Evolutionary conservation across 2,113 vertebrate species (phyloP), one percentile per base, ranked within the genome.

Genomic region (Chelonoidis abingdonii): DNA sequence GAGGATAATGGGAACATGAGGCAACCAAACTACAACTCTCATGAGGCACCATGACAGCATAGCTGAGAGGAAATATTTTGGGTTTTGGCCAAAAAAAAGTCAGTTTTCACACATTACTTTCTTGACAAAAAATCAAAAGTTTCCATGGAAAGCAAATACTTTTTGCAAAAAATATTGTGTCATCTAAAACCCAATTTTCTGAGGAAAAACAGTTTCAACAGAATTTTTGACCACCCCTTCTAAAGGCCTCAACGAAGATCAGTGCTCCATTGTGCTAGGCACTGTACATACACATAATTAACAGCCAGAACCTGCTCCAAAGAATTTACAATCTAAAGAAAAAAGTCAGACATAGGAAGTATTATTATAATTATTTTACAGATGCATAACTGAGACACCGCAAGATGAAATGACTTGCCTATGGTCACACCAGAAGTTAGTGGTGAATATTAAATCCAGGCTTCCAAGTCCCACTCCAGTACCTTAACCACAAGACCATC

Each of bases 401-500:
- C 4, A 84, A 7, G 3, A 24, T 94, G 72, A 78, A 65, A 5
- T 87, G 38, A 72, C 17, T 92, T 65, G 85, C 27, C n/a, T 0
- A 13, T 29, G 5, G 38, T 52, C 44, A 12, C 10, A 85, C 65
- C 31, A 44, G 69, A 72, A 72, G n/a, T 72, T 27, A 89, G 62
- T 62, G 31, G 56, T 38, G 92, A 54, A 10, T 2, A 1, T 38
- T 94, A 92, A 94, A 94, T 29, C 35, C 90, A 49, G 1, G 9
- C 83, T 94, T 41, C 85, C 86, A 57, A 84, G 14, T 86, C 52
- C 38, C 80, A 88, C 57, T 49, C 56, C 31, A 94, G 13, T 83
- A n/a, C 7, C 49, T 80, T 83, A 94, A 94, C 90, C 92, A 92
- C 90, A 94, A 86, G 12, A 35, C 38, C 72, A 53, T 57, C 53